Conservation (phyloP, 1,140 invertebrate genomes). For the Drosophila orosa region DNA sequence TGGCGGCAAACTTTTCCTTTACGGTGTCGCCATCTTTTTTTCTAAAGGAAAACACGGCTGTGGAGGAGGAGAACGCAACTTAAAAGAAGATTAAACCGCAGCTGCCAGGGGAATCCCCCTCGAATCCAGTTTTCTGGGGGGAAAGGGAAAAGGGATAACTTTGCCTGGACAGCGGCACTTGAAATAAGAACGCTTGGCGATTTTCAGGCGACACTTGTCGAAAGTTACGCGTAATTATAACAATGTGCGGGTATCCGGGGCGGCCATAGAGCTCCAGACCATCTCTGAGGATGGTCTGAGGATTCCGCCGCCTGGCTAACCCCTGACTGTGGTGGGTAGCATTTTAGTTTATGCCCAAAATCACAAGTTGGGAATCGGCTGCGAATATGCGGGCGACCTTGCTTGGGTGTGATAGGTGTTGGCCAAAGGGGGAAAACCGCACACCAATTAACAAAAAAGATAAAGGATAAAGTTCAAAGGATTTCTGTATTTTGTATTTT, state of each 20-base stretch:
- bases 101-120: slow-evolving; percentile 49
- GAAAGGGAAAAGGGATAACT: slow-evolving; percentile 39
- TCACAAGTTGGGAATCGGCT: slow-evolving; percentile 9
- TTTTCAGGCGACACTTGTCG: slow-evolving; percentile 77
- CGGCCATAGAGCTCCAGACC: neutral
- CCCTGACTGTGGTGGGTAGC: slow-evolving; percentile 22
- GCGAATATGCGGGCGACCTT: slow-evolving; percentile 38
- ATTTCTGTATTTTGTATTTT: slow-evolving; percentile 13
- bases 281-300: slow-evolving; percentile 10
- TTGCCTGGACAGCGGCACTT: slow-evolving; percentile 51
- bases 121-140: slow-evolving; percentile 8
- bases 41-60: slow-evolving; percentile 17
- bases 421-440: slow-evolving; percentile 32
- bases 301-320: slow-evolving; percentile 19
- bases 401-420: slow-evolving; percentile 30
- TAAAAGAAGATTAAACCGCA: slow-evolving; percentile 82
- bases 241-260: slow-evolving; percentile 46
- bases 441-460: slow-evolving; percentile 56
- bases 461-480: slow-evolving; percentile 40
- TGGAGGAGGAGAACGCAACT: slow-evolving; percentile 44
- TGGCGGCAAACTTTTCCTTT: slow-evolving; percentile 72
- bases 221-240: slow-evolving; percentile 81
- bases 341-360: slow-evolving; percentile 37
- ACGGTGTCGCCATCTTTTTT: slow-evolving; percentile 65
- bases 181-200: slow-evolving; percentile 61